Evolutionary conservation across 2,797 vertebrate genomes (phyloP).

Genomic region (Lutjanus campechanus): DNA sequence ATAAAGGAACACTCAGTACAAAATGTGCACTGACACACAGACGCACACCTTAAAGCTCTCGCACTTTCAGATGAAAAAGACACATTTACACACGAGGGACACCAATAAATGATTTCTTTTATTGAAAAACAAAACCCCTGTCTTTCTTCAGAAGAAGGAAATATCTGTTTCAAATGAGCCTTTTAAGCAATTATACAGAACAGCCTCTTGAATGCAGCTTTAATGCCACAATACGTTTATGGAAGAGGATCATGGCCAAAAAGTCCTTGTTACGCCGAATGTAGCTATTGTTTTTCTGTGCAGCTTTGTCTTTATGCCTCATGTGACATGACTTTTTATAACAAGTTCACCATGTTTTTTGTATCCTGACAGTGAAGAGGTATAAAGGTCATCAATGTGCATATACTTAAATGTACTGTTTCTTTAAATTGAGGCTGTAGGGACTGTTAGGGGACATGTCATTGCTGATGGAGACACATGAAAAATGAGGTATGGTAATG

Average conservation of each 20-base stretch:
- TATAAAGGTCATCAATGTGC: slow-evolving; percentile 35
- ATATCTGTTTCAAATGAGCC: slow-evolving; percentile 57
- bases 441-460: background rate
- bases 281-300: slow-evolving; percentile 11
- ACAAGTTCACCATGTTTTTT: slow-evolving; percentile 25
- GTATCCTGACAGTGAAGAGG: slow-evolving; percentile 19
- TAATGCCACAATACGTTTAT: slow-evolving; percentile 49
- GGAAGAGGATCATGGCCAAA: slow-evolving; percentile 18
- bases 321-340: slow-evolving; percentile 12
- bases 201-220: slow-evolving; percentile 53
- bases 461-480: slow-evolving; percentile 24
- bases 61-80: slow-evolving; percentile 55
- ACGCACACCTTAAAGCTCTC: slow-evolving; percentile 45
- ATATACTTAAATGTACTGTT: slow-evolving; percentile 8
- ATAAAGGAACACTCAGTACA: slow-evolving; percentile 35
- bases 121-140: slow-evolving; percentile 59
- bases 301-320: slow-evolving; percentile 13
- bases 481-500: slow-evolving; percentile 48
- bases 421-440: slow-evolving; percentile 23
- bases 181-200: slow-evolving; percentile 58
- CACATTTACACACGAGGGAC: slow-evolving; percentile 64
- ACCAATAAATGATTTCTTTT: slow-evolving; percentile 71
- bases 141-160: slow-evolving; percentile 45
- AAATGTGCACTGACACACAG: slow-evolving; percentile 38
- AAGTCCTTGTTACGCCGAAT: slow-evolving; percentile 23